Conservation (phyloP, 2,113 vertebrate species). For the Pelusios castaneus region DNA sequence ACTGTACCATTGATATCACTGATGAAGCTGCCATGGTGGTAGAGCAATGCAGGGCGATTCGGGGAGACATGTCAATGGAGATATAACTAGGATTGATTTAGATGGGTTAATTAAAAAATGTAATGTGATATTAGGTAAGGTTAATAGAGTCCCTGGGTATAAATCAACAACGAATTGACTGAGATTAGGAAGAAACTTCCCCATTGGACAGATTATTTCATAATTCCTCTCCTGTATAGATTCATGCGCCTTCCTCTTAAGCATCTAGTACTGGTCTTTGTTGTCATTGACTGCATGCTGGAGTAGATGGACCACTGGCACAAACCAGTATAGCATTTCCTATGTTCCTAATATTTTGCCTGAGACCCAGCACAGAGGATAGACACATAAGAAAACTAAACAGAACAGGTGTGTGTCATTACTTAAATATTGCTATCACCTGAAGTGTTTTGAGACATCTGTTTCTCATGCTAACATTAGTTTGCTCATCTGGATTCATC, state of each 20-base stretch:
- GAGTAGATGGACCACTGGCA: neutral
- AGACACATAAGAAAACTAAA: neutral
- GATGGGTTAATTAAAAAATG: neutral
- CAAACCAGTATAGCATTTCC: accelerated
- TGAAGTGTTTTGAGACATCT: neutral
- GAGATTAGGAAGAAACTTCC: neutral
- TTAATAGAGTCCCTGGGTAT: neutral
- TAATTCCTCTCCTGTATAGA: neutral
- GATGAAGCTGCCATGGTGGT: neutral
- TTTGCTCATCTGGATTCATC: neutral
- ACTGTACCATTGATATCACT: neutral
- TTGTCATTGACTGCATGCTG: neutral
- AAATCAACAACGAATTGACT: neutral
- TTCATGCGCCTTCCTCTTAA: neutral
- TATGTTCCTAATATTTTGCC: neutral
- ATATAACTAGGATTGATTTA: neutral
- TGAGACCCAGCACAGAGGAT: neutral
- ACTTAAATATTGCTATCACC: neutral
- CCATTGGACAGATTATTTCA: neutral
- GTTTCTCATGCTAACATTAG: neutral
- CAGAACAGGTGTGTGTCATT: neutral
- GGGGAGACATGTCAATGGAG: neutral
- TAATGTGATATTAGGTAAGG: neutral
- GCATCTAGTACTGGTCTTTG: neutral
- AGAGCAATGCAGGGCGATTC: neutral